Conservation (phyloP, 2,888 invertebrate genomes). For the Sesia bembeciformis region DNA sequence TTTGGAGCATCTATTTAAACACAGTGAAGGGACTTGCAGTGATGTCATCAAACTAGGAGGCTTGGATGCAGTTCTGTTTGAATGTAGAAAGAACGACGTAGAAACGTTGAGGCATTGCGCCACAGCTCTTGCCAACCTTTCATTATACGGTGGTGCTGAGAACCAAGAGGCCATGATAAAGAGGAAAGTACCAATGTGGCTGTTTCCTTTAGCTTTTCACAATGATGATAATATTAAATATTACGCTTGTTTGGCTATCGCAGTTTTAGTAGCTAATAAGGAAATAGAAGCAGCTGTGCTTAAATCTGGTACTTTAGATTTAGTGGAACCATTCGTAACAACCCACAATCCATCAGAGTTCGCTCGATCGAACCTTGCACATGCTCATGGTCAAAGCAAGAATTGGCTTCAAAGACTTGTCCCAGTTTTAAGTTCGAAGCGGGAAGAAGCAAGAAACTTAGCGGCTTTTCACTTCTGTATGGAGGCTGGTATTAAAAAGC, state of each 20-base stretch:
- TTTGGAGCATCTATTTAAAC: slow-evolving; percentile 94
- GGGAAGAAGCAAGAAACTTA: slow-evolving; percentile 96
- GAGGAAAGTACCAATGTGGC: slow-evolving; percentile 95
- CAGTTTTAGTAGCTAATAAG: slow-evolving; percentile 96
- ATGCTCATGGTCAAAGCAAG: slow-evolving; percentile 96
- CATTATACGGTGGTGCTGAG: slow-evolving; percentile 96
- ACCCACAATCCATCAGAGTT: slow-evolving; percentile 96
- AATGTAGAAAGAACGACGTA: slow-evolving; percentile 93
- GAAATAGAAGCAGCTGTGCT: slow-evolving; percentile 98
- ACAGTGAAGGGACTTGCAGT: slow-evolving; percentile 96
- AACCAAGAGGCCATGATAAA: slow-evolving; percentile 98
- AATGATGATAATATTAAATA: slow-evolving; percentile 98
- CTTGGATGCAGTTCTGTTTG: slow-evolving; percentile 94
- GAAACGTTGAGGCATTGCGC: slow-evolving; percentile 97
- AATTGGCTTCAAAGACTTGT: slow-evolving; percentile 95
- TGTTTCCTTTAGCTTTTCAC: slow-evolving; percentile 97
- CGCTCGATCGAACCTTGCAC: slow-evolving; percentile 91
- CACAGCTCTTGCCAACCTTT: slow-evolving; percentile 95
- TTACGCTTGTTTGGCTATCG: slow-evolving; percentile 98
- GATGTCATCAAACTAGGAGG: slow-evolving; percentile 94
- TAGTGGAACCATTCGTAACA: slow-evolving; percentile 97
- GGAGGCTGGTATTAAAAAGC: slow-evolving; percentile 98
- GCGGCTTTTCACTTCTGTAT: slow-evolving; percentile 99
- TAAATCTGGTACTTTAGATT: slow-evolving; percentile 95
- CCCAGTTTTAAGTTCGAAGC: slow-evolving; percentile 93